Conservation (phyloP, 2,888 invertebrate genomes). For the Pachliopta kotzebuea region DNA sequence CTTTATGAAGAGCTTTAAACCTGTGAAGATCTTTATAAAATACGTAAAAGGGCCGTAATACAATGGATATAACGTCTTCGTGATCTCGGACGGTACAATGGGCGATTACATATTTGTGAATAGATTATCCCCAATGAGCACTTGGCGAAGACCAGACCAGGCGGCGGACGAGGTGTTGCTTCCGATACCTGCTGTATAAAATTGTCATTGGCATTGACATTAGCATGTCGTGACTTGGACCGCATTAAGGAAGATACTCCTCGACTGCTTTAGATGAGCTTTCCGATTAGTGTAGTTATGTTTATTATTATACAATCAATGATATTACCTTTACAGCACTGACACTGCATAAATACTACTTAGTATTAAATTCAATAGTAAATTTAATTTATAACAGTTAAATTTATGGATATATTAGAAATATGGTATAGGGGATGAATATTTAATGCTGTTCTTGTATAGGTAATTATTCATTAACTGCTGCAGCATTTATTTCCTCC, state of each 20-base stretch:
- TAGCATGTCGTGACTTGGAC: slow-evolving; percentile 25
- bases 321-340: no score
- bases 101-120: slow-evolving; percentile 66
- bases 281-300: no score
- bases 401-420: no score
- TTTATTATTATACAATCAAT: no score
- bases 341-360: no score
- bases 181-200: slow-evolving; percentile 22
- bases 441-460: no score
- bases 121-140: slow-evolving; percentile 44
- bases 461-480: no score
- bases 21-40: slow-evolving; percentile 37
- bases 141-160: slow-evolving; percentile 42
- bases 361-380: no score
- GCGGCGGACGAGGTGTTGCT: slow-evolving; percentile 25
- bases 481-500: no score
- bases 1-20: not conserved
- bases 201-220: slow-evolving; percentile 23
- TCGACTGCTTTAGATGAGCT: not conserved
- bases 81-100: slow-evolving; percentile 66
- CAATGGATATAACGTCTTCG: slow-evolving; percentile 60
- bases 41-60: slow-evolving; percentile 33
- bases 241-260: slow-evolving; percentile 9
- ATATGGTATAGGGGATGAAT: no score
- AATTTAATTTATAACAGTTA: no score